Conservation (phyloP, 2,113 vertebrate species). For the Hypomesus transpacificus region DNA sequence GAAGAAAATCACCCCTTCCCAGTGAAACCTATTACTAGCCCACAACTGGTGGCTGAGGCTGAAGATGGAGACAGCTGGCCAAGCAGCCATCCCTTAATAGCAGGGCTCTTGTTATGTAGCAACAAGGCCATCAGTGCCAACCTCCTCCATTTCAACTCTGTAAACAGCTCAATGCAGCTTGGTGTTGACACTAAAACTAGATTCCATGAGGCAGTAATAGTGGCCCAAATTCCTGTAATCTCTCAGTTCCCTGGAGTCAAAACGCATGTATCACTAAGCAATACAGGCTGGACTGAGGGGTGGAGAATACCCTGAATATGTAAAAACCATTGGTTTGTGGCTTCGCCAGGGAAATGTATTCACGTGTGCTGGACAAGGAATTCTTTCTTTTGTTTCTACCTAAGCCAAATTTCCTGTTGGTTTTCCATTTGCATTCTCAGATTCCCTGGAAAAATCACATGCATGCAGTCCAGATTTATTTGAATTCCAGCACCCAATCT, state of each 20-base stretch:
- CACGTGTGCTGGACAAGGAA: neutral
- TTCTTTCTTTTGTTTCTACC: too few relatives aligned
- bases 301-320: neutral
- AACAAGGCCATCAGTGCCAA: slow-evolving; percentile 48
- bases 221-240: slow-evolving; percentile 38
- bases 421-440: slow-evolving; percentile 9
- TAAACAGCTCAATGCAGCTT: slow-evolving; percentile 46
- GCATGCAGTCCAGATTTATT: neutral
- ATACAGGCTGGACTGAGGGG: neutral
- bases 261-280: slow-evolving; percentile 14
- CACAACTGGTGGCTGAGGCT: slow-evolving; percentile 10
- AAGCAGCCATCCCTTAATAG: slow-evolving; percentile 24
- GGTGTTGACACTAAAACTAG: slow-evolving; percentile 27
- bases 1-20: neutral
- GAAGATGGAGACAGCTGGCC: slow-evolving; percentile 20
- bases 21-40: neutral
- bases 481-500: slow-evolving; percentile 15
- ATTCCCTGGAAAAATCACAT: too few relatives aligned
- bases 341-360: neutral
- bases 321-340: neutral
- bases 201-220: slow-evolving; percentile 17
- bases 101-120: slow-evolving; percentile 23
- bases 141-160: slow-evolving; percentile 36
- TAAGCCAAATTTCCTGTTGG: neutral
- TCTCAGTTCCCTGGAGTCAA: slow-evolving; percentile 24